These are phyloP conservation scores for Pithys albifrons DNA, from an alignment of 2,113 vertebrate species.

Conservation along the genomic window DNA sequence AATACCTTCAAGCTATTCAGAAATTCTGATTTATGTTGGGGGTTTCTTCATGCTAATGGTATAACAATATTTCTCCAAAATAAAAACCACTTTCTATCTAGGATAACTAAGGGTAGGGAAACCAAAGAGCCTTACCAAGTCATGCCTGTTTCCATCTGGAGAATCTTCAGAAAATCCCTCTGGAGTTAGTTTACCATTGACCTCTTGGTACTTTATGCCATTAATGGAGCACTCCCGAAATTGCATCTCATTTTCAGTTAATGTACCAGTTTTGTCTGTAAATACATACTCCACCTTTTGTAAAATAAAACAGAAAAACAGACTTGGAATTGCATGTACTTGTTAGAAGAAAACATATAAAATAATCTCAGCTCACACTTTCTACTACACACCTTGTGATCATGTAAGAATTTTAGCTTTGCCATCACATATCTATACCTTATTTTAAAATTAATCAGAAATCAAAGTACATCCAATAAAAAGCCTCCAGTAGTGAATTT, in stretches of 20 bases:
- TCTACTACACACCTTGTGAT: not conserved
- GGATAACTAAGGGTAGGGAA: rapidly evolving
- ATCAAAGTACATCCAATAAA: not conserved
- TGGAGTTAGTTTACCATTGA: conserved; percentile 89
- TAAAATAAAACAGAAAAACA: not conserved
- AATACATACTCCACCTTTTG: conserved; percentile 95
- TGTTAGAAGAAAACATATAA: not conserved
- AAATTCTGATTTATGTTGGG: not conserved
- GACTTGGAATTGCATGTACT: not conserved
- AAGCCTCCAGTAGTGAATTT: not conserved
- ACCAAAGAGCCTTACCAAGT: conserved; percentile 74
- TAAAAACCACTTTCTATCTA: not conserved
- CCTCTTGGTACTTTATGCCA: conserved; percentile 93
- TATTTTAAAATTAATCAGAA: not conserved
- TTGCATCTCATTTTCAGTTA: conserved; percentile 99
- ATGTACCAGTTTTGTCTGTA: conserved; percentile 95
- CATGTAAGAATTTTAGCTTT: not conserved
- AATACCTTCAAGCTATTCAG: not conserved
- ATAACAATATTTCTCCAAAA: not conserved
- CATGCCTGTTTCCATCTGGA: conserved; percentile 77
- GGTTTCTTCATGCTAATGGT: not conserved
- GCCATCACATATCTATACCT: not conserved
- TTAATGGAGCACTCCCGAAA: conserved; percentile 97
- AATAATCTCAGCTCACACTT: not conserved
- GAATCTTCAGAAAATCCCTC: conserved; percentile 90